Conservation (phyloP, 2,797 vertebrate genomes). For the Tauraco hartlaubi region DNA sequence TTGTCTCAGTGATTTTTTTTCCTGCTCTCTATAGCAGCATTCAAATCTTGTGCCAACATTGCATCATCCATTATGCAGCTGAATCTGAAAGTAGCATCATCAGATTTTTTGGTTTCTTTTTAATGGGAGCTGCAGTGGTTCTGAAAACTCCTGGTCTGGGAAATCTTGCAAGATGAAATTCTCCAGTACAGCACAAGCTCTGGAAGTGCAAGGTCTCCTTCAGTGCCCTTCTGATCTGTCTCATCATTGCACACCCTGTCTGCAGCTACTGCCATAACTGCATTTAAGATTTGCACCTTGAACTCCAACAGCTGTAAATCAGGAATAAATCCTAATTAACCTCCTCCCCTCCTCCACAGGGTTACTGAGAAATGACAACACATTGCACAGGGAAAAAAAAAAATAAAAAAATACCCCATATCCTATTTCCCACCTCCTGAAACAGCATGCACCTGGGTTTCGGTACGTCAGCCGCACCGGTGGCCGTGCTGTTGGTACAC, state of each 20-base stretch:
- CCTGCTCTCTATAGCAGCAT: neutral
- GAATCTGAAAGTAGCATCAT: neutral
- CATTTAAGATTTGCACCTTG: neutral
- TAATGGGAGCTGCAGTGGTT: neutral
- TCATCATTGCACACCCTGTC: neutral
- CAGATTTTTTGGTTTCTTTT: neutral
- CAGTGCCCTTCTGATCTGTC: neutral
- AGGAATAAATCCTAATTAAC: neutral
- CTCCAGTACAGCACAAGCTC: neutral
- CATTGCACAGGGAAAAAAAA: neutral
- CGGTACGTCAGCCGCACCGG: neutral
- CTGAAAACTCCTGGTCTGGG: neutral
- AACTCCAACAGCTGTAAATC: neutral
- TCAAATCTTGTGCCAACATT: neutral
- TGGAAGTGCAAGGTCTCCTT: neutral
- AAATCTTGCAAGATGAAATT: neutral
- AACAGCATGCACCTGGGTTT: neutral
- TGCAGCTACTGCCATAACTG: neutral
- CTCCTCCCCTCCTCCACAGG: neutral
- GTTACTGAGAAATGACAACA: neutral
- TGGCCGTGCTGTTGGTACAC: accelerated
- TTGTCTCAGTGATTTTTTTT: neutral
- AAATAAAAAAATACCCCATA: neutral
- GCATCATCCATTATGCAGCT: neutral
- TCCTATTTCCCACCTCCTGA: neutral